Conservation (phyloP, 2,113 vertebrate genomes). For the Actenoides lindsayi region DNA sequence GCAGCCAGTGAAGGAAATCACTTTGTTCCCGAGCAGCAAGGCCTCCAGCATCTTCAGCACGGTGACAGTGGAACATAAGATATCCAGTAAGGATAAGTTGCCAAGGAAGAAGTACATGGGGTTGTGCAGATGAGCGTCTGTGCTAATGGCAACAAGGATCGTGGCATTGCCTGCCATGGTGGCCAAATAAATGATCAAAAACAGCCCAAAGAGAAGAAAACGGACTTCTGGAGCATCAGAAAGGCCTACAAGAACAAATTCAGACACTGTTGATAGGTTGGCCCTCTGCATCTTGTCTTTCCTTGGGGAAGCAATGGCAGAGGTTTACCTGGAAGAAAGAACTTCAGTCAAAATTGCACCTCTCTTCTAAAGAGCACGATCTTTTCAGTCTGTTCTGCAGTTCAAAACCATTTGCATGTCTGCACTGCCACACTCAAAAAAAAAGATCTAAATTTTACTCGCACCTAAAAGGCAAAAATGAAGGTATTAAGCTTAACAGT, state of each 20-base stretch:
- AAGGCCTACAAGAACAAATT: conserved; percentile 49
- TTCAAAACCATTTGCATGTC: neutral
- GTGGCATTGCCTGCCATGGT: conserved; percentile 25
- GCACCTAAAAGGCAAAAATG: neutral
- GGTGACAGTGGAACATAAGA: conserved; percentile 45
- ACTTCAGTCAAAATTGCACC: neutral
- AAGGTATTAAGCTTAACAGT: neutral
- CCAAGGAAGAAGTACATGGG: conserved; percentile 69
- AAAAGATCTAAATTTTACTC: neutral
- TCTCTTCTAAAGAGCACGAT: neutral
- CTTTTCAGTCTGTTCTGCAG: rapidly evolving
- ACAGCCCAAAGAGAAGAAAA: conserved; percentile 44
- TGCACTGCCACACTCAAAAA: neutral
- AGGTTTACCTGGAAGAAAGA: neutral
- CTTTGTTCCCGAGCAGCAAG: neutral
- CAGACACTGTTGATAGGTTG: neutral
- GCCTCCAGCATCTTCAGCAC: conserved; percentile 57
- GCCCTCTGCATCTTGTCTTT: neutral
- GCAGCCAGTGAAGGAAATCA: conserved; percentile 56
- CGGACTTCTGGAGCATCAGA: conserved; percentile 1
- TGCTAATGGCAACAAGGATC: neutral
- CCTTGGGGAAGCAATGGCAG: neutral
- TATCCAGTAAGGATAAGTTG: conserved; percentile 57
- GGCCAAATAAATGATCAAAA: conserved; percentile 48
- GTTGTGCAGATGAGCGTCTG: conserved; percentile 13